These are phyloP conservation scores for Drosophila erecta DNA, from an alignment of 1,140 invertebrate species.

Conservation along the genomic window DNA sequence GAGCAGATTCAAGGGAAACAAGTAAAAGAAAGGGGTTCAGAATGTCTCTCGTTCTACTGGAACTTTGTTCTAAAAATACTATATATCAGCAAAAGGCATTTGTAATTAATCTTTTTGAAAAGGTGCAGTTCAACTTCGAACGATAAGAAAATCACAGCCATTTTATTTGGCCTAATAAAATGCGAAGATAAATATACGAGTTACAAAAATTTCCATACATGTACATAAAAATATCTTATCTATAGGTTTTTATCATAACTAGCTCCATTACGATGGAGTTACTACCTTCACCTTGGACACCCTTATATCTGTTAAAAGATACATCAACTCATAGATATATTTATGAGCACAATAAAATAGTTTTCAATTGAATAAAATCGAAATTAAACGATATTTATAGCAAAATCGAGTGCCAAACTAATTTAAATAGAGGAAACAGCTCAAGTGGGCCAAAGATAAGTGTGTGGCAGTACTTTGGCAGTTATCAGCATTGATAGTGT, in stretches of 20 bases:
- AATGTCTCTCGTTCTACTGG: not conserved
- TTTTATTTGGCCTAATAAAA: slow-evolving; percentile 22
- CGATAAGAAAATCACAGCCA: slow-evolving; percentile 31
- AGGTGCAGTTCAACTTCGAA: not conserved
- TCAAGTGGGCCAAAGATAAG: slow-evolving; percentile 28
- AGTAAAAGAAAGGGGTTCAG: not conserved
- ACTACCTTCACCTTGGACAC: slow-evolving; percentile 27
- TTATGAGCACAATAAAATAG: slow-evolving; percentile 14
- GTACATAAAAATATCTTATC: slow-evolving; percentile 9
- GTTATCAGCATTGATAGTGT: not conserved
- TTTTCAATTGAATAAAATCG: slow-evolving; percentile 8
- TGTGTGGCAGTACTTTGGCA: not conserved
- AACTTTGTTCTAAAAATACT: not conserved
- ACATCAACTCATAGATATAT: slow-evolving; percentile 1
- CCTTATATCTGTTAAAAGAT: slow-evolving; percentile 3
- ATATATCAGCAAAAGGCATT: not conserved
- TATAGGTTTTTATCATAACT: slow-evolving; percentile 9
- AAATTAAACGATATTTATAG: slow-evolving; percentile 3
- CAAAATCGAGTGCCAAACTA: not conserved
- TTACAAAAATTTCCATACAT: slow-evolving; percentile 18
- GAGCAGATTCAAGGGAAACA: slow-evolving; percentile 4
- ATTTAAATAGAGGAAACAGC: slow-evolving; percentile 3
- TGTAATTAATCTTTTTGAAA: slow-evolving; percentile 19
- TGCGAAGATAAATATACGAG: slow-evolving; percentile 15
- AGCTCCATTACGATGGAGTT: not conserved